These are phyloP conservation scores for Erebia epiphron DNA, from an alignment of 2,888 invertebrate genomes.

Conservation along the genomic window DNA sequence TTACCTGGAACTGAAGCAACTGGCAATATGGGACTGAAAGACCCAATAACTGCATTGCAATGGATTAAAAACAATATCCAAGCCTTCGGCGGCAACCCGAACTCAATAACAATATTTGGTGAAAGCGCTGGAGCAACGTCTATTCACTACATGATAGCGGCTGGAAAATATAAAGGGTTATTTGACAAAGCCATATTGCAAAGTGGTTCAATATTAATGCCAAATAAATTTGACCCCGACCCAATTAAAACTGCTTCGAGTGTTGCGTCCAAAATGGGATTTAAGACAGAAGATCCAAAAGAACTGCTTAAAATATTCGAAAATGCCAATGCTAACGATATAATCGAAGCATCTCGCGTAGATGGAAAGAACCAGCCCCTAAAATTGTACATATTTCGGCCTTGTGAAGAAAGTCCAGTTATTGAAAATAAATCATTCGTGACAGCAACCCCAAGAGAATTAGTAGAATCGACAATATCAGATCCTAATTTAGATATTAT, in stretches of 20 bases:
- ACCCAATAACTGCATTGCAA: slow-evolving; percentile 57
- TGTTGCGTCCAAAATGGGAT: slow-evolving; percentile 45
- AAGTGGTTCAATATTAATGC: slow-evolving; percentile 51
- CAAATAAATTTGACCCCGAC: slow-evolving; percentile 44
- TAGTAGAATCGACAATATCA: slow-evolving; percentile 38
- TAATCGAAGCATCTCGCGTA: slow-evolving; percentile 44
- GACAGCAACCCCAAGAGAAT: slow-evolving; percentile 41
- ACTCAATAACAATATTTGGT: slow-evolving; percentile 56
- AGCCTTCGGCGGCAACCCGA: slow-evolving; percentile 57
- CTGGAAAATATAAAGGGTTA: slow-evolving; percentile 50
- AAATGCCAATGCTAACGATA: slow-evolving; percentile 46
- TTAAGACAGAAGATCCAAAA: slow-evolving; percentile 44
- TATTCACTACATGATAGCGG: slow-evolving; percentile 49
- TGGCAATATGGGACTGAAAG: slow-evolving; percentile 59
- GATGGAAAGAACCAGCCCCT: slow-evolving; percentile 43
- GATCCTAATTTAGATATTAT: slow-evolving; percentile 43
- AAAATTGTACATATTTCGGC: slow-evolving; percentile 44
- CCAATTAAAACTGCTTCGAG: slow-evolving; percentile 45
- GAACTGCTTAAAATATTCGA: slow-evolving; percentile 49
- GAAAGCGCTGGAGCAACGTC: slow-evolving; percentile 55
- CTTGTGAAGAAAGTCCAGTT: slow-evolving; percentile 46
- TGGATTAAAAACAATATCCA: slow-evolving; percentile 59
- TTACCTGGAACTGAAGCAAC: slow-evolving; percentile 52
- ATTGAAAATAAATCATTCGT: slow-evolving; percentile 41
- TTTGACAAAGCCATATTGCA: slow-evolving; percentile 54